Conservation (phyloP, 1,140 invertebrate species). For the Helicoverpa armigera region DNA sequence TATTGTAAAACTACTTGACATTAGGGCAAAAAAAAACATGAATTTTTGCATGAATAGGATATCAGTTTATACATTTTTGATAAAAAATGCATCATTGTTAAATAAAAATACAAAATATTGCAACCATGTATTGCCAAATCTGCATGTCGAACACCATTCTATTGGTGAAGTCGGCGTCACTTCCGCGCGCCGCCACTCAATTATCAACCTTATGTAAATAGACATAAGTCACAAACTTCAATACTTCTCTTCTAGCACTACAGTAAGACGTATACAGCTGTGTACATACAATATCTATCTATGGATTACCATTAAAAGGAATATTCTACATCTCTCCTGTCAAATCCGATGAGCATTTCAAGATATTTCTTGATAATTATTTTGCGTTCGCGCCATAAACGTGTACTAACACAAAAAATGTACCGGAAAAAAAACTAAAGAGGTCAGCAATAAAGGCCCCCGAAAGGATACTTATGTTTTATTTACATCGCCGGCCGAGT, state of each 20-base stretch:
- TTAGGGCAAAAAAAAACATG: not conserved
- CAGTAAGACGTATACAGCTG: conserved; percentile 67
- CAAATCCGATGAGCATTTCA: conserved; percentile 16
- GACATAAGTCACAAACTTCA: conserved; percentile 64
- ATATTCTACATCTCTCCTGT: conserved; percentile 31
- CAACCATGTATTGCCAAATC: conserved; percentile 56
- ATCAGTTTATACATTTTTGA: not conserved
- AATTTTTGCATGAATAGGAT: too few species aligned
- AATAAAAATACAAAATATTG: conserved; percentile 42
- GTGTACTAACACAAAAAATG: conserved; percentile 61
- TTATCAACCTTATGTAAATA: conserved; percentile 63
- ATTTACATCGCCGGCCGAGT: conserved; percentile 83
- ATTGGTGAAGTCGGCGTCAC: conserved; percentile 63
- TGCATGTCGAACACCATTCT: conserved; percentile 62
- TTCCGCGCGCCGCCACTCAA: conserved; percentile 52
- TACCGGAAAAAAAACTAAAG: conserved; percentile 63
- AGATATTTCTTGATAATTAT: conserved; percentile 7
- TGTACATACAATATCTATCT: conserved; percentile 74
- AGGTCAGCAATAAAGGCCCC: conserved; percentile 80
- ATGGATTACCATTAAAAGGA: conserved; percentile 57
- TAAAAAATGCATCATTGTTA: not conserved
- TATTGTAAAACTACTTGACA: conserved; percentile 10
- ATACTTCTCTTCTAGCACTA: conserved; percentile 56
- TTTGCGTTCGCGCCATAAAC: conserved; percentile 48
- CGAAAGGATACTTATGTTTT: conserved; percentile 74